These are phyloP conservation scores for Acrossocheilus wenchowensis DNA, from an alignment of 2,797 vertebrate genomes.

Conservation along the genomic window DNA sequence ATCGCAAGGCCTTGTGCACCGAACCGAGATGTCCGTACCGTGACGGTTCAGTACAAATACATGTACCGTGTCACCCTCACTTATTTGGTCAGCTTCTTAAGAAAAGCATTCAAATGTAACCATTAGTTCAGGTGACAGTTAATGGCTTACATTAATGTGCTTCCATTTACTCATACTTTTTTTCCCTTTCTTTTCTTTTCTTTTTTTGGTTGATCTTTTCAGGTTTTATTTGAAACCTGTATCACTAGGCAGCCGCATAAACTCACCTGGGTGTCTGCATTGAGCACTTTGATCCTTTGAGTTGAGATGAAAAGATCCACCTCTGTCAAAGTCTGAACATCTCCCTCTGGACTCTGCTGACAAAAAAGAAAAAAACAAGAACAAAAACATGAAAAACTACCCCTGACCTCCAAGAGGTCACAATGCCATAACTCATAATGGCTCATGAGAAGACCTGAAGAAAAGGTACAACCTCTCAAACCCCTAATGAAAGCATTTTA, in stretches of 20 bases:
- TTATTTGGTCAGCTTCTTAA: not conserved
- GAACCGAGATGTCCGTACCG: no score
- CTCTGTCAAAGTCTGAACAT: constrained; percentile 92
- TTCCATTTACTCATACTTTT: not conserved
- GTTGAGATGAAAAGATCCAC: constrained; percentile 99
- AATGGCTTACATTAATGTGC: constrained; percentile 6
- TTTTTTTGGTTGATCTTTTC: not conserved
- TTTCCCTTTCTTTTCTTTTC: not conserved
- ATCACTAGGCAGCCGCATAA: not conserved
- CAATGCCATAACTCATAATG: constrained; percentile 33
- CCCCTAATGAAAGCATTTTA: constrained; percentile 32
- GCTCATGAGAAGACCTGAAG: constrained; percentile 26
- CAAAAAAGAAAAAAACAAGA: constrained; percentile 57
- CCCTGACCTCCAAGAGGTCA: constrained; percentile 24
- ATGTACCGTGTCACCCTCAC: no score
- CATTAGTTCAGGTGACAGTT: not conserved
- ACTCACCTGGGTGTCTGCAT: constrained; percentile 95
- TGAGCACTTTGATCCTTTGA: constrained; percentile 98
- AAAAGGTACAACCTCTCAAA: constrained; percentile 36
- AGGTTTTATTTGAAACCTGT: not conserved
- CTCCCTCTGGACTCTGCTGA: constrained; percentile 89
- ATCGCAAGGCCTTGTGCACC: no score
- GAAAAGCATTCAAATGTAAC: not conserved
- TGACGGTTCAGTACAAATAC: no score
- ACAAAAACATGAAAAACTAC: constrained; percentile 44